Conservation (phyloP, 2,113 vertebrate species). For the Prionailurus viverrinus region DNA sequence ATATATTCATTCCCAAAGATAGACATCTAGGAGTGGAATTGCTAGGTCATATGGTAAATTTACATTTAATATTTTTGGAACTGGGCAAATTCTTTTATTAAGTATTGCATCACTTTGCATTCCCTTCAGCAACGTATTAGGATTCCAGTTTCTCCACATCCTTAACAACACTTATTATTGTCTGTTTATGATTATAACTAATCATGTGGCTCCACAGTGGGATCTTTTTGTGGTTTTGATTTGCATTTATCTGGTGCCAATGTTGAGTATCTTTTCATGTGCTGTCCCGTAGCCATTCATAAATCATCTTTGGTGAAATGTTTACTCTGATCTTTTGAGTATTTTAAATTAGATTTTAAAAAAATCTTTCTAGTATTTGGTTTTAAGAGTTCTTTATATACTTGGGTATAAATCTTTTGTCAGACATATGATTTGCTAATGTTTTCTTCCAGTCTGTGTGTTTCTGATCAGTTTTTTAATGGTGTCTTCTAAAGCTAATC, state of each 20-base stretch:
- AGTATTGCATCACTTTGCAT: background rate
- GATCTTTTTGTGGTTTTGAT: background rate
- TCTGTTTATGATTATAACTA: background rate
- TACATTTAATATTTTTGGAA: slow-evolving; percentile 23
- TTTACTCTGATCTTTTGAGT: background rate
- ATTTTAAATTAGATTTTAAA: background rate
- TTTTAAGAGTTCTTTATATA: slow-evolving; percentile 11
- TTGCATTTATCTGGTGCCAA: background rate
- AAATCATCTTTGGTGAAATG: background rate
- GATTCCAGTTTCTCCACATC: background rate
- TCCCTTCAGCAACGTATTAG: background rate
- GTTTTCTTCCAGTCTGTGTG: background rate
- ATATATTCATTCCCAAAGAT: background rate
- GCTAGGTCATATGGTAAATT: background rate
- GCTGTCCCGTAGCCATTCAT: background rate
- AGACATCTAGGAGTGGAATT: background rate
- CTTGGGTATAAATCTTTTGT: background rate
- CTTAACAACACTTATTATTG: background rate
- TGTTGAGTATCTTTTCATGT: background rate
- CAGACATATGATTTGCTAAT: background rate
- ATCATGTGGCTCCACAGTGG: background rate
- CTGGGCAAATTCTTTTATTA: background rate
- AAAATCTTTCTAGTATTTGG: background rate
- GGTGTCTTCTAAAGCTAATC: background rate
- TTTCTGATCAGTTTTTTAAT: slow-evolving; percentile 37